Evolutionary conservation across 2,888 invertebrate species (phyloP).

Genomic region (Archips xylosteana): DNA sequence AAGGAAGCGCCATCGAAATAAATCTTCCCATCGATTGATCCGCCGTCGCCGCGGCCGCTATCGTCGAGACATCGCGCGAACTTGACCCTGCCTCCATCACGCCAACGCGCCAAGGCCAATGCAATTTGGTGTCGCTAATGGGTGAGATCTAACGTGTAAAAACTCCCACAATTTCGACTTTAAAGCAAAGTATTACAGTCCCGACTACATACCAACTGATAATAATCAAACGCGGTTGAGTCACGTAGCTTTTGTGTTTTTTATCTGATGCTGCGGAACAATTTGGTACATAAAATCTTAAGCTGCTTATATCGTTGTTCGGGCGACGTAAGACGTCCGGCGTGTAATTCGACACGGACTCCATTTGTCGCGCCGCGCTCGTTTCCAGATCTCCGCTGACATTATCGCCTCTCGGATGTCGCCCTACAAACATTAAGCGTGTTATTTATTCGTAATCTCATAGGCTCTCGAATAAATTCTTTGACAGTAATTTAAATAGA

Average conservation of each 20-base stretch:
- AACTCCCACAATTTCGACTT: slow-evolving; percentile 1
- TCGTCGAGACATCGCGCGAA: slow-evolving; percentile 11
- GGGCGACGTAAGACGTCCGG: slow-evolving; percentile 17
- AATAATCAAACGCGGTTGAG: slow-evolving; percentile 20
- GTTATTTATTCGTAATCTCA: slow-evolving; percentile 33
- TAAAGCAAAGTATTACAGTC: slow-evolving; percentile 3
- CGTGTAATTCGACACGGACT: slow-evolving; percentile 30
- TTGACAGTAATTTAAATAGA: slow-evolving; percentile 34
- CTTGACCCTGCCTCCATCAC: slow-evolving; percentile 23
- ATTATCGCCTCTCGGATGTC: slow-evolving; percentile 17
- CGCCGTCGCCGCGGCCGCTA: background rate
- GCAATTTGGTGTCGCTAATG: slow-evolving; percentile 25
- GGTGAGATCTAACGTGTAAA: slow-evolving; percentile 7
- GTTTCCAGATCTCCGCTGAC: slow-evolving; percentile 11
- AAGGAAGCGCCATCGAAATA: slow-evolving; percentile 23
- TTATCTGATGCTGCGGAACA: slow-evolving; percentile 31
- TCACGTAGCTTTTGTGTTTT: slow-evolving; percentile 38
- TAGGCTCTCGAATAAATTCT: slow-evolving; percentile 32
- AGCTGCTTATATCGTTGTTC: slow-evolving; percentile 30
- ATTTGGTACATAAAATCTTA: slow-evolving; percentile 20
- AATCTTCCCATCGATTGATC: slow-evolving; percentile 30
- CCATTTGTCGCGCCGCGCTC: slow-evolving; percentile 15
- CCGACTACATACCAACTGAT: background rate
- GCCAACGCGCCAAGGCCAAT: slow-evolving; percentile 24
- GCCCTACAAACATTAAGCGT: slow-evolving; percentile 10